phyloP scores from a whole-genome alignment of 1,140 invertebrate species.

The Calephelis nemesis region DNA sequence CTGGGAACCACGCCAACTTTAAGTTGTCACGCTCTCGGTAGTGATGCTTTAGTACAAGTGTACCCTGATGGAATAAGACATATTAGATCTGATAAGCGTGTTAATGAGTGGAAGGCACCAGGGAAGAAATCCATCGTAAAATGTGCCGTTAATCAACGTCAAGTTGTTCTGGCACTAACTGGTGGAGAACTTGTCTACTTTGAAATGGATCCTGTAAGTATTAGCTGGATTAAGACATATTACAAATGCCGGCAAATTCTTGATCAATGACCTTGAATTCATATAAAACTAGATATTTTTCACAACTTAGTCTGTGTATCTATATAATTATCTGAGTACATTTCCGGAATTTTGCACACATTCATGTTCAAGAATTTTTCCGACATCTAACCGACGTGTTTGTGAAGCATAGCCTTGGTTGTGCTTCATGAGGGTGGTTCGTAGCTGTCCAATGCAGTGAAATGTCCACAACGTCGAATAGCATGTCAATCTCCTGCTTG shows the following conservation, averaged over 20 bases:
- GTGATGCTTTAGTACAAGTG: slow-evolving; percentile 98
- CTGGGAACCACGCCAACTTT: slow-evolving; percentile 98
- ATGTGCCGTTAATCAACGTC: slow-evolving; percentile 98
- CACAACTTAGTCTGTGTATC: too few species aligned
- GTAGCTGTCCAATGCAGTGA: slow-evolving; percentile 71
- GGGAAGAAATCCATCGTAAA: slow-evolving; percentile 98
- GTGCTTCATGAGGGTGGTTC: slow-evolving; percentile 51
- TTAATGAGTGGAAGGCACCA: slow-evolving; percentile 99
- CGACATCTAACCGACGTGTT: slow-evolving; percentile 51
- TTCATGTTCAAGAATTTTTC: not conserved
- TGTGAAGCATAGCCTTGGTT: slow-evolving; percentile 50
- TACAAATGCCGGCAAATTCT: slow-evolving; percentile 13
- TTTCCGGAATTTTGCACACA: too few species aligned
- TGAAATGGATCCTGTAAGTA: slow-evolving; percentile 98
- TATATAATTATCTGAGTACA: too few species aligned
- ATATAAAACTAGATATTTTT: too few species aligned
- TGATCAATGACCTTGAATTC: slow-evolving; percentile 4
- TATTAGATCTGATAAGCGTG: slow-evolving; percentile 97
- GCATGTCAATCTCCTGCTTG: slow-evolving; percentile 51
- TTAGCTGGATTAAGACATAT: slow-evolving; percentile 34
- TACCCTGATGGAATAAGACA: slow-evolving; percentile 99
- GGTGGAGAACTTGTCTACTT: slow-evolving; percentile 99
- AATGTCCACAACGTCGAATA: slow-evolving; percentile 68
- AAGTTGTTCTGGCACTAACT: slow-evolving; percentile 98
- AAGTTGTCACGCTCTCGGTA: slow-evolving; percentile 97